Evolutionary conservation across 1,140 invertebrate genomes (phyloP).

Genomic region (Vanessa atalanta): DNA sequence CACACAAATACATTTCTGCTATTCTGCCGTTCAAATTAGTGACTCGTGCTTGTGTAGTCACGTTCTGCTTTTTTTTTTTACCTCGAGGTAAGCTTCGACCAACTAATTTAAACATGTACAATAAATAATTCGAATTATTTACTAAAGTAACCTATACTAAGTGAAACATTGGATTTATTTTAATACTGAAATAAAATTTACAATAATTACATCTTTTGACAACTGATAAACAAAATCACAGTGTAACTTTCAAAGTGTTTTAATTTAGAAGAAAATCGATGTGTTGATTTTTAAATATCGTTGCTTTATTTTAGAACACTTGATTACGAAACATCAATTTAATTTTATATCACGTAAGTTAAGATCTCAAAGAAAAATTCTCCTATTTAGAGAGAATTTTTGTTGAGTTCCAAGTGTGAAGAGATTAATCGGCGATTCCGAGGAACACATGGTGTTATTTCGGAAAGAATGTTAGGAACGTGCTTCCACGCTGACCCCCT

Average conservation of each 20-base stretch:
- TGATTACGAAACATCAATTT: neutral
- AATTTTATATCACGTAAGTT: neutral
- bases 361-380: slow-evolving; percentile 39
- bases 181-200: neutral
- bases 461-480: slow-evolving; percentile 73
- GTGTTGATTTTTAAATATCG: no score
- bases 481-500: slow-evolving; percentile 70
- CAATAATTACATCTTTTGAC: neutral
- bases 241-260: no score
- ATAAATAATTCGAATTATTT: slow-evolving; percentile 35
- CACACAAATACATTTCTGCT: slow-evolving; percentile 52
- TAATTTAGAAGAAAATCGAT: no score
- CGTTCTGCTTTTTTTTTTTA: slow-evolving; percentile 48
- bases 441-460: slow-evolving; percentile 71
- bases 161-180: no score
- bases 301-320: no score
- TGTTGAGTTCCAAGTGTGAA: slow-evolving; percentile 64
- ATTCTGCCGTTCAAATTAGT: slow-evolving; percentile 61
- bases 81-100: slow-evolving; percentile 39
- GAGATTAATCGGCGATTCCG: slow-evolving; percentile 69
- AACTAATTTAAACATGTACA: slow-evolving; percentile 38
- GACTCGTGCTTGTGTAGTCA: slow-evolving; percentile 53
- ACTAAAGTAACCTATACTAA: slow-evolving; percentile 10
- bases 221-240: neutral
- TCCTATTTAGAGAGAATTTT: slow-evolving; percentile 50